These are phyloP conservation scores for Nephrocerus scutellatus DNA, from an alignment of 2,888 invertebrate genomes.

Conservation along the genomic window DNA sequence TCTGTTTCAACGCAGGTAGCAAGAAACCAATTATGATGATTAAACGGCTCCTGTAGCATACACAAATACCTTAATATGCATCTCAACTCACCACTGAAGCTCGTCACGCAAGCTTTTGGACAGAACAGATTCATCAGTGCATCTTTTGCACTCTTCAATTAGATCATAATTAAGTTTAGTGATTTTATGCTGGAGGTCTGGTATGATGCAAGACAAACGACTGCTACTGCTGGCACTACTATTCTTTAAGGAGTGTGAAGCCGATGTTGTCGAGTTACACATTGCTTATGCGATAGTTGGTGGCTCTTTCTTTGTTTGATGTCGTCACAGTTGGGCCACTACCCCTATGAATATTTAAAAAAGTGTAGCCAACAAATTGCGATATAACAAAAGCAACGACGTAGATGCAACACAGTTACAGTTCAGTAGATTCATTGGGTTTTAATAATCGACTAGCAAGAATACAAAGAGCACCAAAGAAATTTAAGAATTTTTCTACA, in stretches of 20 bases:
- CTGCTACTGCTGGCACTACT: slow-evolving; percentile 8
- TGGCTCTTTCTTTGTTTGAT: too few species aligned
- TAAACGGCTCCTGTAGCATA: neutral
- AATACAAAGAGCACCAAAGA: too few species aligned
- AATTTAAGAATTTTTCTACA: too few species aligned
- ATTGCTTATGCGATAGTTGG: too few species aligned
- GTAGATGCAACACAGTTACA: too few species aligned
- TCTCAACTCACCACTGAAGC: slow-evolving; percentile 40
- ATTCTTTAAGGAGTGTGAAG: slow-evolving; percentile 3
- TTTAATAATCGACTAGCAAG: too few species aligned
- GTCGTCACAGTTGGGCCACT: too few species aligned
- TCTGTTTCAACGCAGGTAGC: too few species aligned
- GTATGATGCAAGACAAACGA: slow-evolving; percentile 19
- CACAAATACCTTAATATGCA: neutral
- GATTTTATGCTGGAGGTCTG: slow-evolving; percentile 30
- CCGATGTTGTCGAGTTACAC: slow-evolving; percentile 18
- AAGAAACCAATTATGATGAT: neutral
- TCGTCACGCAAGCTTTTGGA: slow-evolving; percentile 39
- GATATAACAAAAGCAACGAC: too few species aligned
- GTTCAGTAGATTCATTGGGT: too few species aligned
- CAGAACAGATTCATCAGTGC: slow-evolving; percentile 36
- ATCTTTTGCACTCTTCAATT: slow-evolving; percentile 42
- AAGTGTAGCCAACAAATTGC: too few species aligned
- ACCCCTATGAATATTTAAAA: too few species aligned
- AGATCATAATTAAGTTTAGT: slow-evolving; percentile 39